phyloP scores from a whole-genome alignment of 2,888 invertebrate species.

The Conomelus anceps region DNA sequence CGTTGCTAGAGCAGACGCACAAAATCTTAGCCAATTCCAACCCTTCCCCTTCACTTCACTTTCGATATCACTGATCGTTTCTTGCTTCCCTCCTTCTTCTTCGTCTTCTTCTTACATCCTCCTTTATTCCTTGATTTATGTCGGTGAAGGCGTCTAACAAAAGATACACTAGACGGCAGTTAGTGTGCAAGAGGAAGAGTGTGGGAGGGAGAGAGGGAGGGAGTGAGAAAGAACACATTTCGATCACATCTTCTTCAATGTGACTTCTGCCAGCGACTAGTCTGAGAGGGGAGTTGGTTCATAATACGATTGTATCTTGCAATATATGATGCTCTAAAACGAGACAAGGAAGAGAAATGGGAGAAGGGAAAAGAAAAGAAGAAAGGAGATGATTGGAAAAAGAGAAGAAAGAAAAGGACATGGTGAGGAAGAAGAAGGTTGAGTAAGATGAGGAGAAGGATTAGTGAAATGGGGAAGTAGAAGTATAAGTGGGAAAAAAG shows the following conservation, averaged over 20 bases:
- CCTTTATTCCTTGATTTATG: neutral
- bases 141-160: neutral
- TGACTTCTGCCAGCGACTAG: no score
- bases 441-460: neutral
- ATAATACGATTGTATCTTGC: no score
- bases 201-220: neutral
- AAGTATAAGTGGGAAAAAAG: no score
- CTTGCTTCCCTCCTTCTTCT: neutral
- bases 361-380: neutral
- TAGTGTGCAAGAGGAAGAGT: neutral
- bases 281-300: no score
- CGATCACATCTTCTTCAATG: no score
- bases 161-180: neutral
- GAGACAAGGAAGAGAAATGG: neutral
- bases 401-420: no score
- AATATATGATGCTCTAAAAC: no score
- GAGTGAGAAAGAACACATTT: neutral
- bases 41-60: neutral
- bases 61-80: neutral
- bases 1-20: neutral
- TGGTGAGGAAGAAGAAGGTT: neutral
- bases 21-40: neutral
- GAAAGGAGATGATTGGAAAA: no score
- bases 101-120: neutral
- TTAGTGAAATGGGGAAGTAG: no score